A percentile compares a stretch with the other conserved stretches of the same genome.
These are phyloP conservation scores for Monopis laevigella DNA, from an alignment of 2,888 invertebrate species.

Conservation along the genomic window DNA sequence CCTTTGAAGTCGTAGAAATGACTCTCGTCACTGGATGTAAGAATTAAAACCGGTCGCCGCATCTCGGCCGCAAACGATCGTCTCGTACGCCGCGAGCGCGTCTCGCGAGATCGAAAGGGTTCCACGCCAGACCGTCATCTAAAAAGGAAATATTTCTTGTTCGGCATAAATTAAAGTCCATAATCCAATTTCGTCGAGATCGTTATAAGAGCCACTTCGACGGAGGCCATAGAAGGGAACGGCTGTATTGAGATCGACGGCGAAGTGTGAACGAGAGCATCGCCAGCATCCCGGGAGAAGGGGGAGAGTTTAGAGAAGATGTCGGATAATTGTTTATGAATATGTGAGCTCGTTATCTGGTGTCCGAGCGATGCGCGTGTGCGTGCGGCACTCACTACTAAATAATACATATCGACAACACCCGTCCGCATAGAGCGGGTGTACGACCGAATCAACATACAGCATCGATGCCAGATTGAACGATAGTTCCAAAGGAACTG, in stretches of 20 bases:
- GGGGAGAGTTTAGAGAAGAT: conserved; percentile 40
- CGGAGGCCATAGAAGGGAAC: conserved; percentile 51
- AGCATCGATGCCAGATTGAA: conserved; percentile 67
- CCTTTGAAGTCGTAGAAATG: conserved; percentile 41
- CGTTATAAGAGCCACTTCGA: conserved; percentile 42
- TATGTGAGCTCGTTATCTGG: conserved; percentile 66
- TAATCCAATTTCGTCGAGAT: conserved; percentile 47
- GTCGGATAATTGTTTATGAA: conserved; percentile 66
- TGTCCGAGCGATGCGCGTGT: conserved; percentile 35
- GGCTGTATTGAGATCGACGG: conserved; percentile 59
- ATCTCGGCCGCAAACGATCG: conserved; percentile 49
- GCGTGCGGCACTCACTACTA: conserved; percentile 39
- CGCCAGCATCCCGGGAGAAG: conserved; percentile 41
- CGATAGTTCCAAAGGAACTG: conserved; percentile 68
- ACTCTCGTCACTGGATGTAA: conserved; percentile 54
- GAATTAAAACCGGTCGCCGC: conserved; percentile 62
- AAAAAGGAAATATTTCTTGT: conserved; percentile 65
- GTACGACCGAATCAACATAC: conserved; percentile 67
- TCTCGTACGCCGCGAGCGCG: conserved; percentile 45
- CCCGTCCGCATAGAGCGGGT: conserved; percentile 62
- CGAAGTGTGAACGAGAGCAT: conserved; percentile 66
- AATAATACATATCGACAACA: conserved; percentile 65
- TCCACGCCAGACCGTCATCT: conserved; percentile 45
- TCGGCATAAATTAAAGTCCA: conserved; percentile 64
- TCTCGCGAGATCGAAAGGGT: conserved; percentile 51